Percentiles rank a stretch among this genome's conserved stretches.
These are phyloP conservation scores for Muscicapa comitata DNA, from an alignment of 2,797 vertebrate genomes.

Conservation along the genomic window DNA sequence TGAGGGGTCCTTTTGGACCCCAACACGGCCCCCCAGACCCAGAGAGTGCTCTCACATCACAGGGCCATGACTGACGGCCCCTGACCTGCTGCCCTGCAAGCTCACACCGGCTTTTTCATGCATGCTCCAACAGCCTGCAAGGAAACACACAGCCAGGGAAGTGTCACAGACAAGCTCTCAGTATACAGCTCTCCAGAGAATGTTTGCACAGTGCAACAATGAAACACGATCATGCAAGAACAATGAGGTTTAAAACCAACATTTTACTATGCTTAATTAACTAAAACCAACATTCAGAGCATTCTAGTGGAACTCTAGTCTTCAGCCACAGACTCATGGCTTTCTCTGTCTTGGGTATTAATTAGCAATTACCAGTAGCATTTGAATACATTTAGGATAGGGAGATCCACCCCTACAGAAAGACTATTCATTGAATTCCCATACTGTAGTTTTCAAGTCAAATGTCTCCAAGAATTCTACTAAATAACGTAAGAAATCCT, in stretches of 20 bases:
- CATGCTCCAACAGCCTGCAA: neutral
- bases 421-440: neutral
- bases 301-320: neutral
- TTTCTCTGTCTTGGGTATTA: neutral
- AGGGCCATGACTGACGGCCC: neutral
- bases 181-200: slow-evolving; percentile 53
- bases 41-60: slow-evolving; percentile 27
- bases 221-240: slow-evolving; percentile 19
- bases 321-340: neutral
- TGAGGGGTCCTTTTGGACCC: slow-evolving; percentile 43
- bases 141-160: slow-evolving; percentile 8
- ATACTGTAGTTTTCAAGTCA: neutral
- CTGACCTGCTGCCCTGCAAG: slow-evolving; percentile 16
- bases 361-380: neutral
- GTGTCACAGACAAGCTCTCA: slow-evolving; percentile 34
- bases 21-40: neutral
- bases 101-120: neutral
- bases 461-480: neutral
- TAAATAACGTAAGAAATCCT: neutral
- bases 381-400: neutral
- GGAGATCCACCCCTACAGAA: neutral
- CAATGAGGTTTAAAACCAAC: slow-evolving; percentile 4
- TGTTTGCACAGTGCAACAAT: neutral
- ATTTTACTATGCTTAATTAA: slow-evolving; percentile 23
- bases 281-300: neutral